Evolutionary conservation across 2,888 invertebrate species (phyloP).

Genomic region (Galeruca laticollis): DNA sequence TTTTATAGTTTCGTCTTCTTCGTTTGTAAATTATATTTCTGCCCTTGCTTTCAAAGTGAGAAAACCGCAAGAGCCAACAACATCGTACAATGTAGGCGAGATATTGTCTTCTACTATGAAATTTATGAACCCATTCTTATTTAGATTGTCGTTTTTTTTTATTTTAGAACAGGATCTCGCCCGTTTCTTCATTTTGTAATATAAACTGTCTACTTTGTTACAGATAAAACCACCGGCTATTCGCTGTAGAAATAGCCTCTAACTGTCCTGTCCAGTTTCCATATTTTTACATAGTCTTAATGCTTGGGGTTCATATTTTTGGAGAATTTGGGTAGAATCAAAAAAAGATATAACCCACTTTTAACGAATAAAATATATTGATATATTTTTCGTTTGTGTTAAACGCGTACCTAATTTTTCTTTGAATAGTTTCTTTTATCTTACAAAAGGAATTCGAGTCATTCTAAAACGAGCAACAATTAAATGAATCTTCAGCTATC

Average conservation of each 20-base stretch:
- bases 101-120: slow-evolving; percentile 26
- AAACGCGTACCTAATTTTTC: neutral
- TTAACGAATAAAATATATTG: no score
- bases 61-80: neutral
- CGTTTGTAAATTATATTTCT: neutral
- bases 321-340: no score
- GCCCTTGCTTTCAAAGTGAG: neutral
- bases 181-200: slow-evolving; percentile 28
- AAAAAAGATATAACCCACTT: no score
- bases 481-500: neutral
- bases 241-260: no score
- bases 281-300: no score
- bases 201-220: neutral
- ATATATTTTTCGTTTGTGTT: no score
- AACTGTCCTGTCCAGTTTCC: neutral
- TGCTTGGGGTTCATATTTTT: no score
- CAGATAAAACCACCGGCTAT: slow-evolving; percentile 2
- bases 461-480: slow-evolving; percentile 1
- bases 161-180: neutral
- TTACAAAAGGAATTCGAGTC: neutral
- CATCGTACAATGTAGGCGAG: slow-evolving; percentile 21
- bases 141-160: slow-evolving; percentile 27
- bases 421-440: neutral
- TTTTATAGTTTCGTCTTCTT: neutral
- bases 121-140: slow-evolving; percentile 34